Evolutionary conservation across 2,888 invertebrate genomes (phyloP), one percentile per base, ranked within the genome.

Genomic region (Candidula unifasciata): DNA sequence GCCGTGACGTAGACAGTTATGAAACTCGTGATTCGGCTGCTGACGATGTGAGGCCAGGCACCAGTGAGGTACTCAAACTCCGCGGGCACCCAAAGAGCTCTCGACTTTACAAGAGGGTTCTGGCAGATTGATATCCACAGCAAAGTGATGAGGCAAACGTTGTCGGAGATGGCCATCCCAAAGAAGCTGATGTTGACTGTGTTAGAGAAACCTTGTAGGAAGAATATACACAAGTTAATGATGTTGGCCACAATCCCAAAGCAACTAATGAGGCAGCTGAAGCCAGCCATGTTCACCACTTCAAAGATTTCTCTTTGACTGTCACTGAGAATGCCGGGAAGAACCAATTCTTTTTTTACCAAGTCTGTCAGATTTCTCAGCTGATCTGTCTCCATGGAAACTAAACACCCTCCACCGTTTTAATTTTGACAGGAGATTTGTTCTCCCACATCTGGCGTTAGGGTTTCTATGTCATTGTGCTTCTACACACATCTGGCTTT

Each of bases 1-100:
- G 37, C 21, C 16, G 82, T 82, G 18, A 82, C 35, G 54, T 69
- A 77, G 0, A 57, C 82, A 30, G 82, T 82, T 21, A 82, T 77
- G 13, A 27, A 82, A 33, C 66, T 64, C 6, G 82, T 77, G 33
- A 82, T 77, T 52, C 82, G 10, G 24, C 35, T 16, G 37, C 52
- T 68, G 21, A 30, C 24, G 2, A 64, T 60, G 73, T 69, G 69
- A n/a, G 69, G 69, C 69, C 69, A 69, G n/a, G 69, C 69, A 8
- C 69, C 69, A 6, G 69, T 69, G 69, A 69, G 27, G 27, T 69
- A 69, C 69, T 69, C n/a, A 33, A 69, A 33, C 18, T 69, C 69
- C 27, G n/a, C 30, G 6, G 69, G 27, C 2, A 33, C 3, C 69
- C 69, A 69, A 5, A 30, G 69, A 30, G 16, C 18, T 18, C 69